Conservation (phyloP, 2,888 invertebrate species). For the Chromoteleia sp. region DNA sequence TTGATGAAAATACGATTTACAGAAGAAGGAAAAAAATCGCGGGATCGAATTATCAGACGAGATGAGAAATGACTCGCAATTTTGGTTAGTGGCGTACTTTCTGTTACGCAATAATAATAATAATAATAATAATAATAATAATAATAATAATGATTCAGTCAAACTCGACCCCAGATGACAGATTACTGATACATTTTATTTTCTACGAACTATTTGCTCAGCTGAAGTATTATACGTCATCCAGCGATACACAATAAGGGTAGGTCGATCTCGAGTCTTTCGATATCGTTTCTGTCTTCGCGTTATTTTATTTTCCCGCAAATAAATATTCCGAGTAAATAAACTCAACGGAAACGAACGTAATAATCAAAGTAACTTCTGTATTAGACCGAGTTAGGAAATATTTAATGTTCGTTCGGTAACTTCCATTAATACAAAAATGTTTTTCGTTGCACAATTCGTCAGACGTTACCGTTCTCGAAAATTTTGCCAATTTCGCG, state of each 20-base stretch:
- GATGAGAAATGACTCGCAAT: no score
- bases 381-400: no score
- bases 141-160: conserved; percentile 21
- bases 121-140: no score
- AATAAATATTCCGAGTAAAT: not conserved
- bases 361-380: no score
- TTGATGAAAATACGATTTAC: no score
- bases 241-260: conserved; percentile 14
- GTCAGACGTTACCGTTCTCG: not conserved
- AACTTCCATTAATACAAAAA: not conserved
- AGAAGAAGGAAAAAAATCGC: no score
- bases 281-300: conserved; percentile 10
- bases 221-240: conserved; percentile 31
- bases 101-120: no score
- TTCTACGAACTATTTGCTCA: conserved; percentile 20
- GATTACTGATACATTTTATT: conserved; percentile 24
- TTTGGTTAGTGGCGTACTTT: no score
- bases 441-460: not conserved
- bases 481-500: conserved; percentile 16
- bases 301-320: not conserved
- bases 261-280: conserved; percentile 1
- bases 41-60: not conserved
- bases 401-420: not conserved
- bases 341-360: no score
- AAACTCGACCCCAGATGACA: conserved; percentile 3